These are phyloP conservation scores for Craseonycteris thonglongyai DNA, from an alignment of 2,113 vertebrate species.

Conservation along the genomic window DNA sequence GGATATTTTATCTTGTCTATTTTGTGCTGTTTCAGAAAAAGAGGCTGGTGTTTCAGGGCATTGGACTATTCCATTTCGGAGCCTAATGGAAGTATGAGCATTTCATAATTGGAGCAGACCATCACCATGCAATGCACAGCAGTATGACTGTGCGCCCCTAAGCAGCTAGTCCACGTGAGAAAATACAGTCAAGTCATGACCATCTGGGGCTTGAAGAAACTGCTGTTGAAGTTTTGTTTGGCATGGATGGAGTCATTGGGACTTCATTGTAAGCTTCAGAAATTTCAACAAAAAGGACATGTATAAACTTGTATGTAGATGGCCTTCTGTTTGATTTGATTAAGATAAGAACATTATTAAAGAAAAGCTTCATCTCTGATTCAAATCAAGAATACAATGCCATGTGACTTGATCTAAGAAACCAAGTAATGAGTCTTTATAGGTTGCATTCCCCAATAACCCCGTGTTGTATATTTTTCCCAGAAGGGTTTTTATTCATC, in stretches of 20 bases:
- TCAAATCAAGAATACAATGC: background rate
- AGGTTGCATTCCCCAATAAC: background rate
- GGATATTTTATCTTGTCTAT: constrained; percentile 9
- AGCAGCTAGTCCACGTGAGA: constrained; percentile 7
- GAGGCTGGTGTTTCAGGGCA: background rate
- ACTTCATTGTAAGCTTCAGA: constrained; percentile 35
- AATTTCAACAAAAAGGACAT: background rate
- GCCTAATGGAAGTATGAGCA: background rate
- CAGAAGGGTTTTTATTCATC: background rate
- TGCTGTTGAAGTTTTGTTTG: constrained; percentile 43
- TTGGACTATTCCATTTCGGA: background rate
- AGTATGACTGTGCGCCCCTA: background rate
- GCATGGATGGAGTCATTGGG: constrained; percentile 4
- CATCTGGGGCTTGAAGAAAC: background rate
- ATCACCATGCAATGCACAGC: background rate
- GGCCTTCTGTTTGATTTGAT: background rate
- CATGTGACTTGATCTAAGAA: background rate
- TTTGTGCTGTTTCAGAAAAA: constrained; percentile 20
- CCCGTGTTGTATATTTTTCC: background rate
- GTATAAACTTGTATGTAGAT: background rate
- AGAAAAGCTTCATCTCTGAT: background rate
- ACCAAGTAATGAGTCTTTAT: background rate
- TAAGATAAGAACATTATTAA: background rate
- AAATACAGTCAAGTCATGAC: background rate
- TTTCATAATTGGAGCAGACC: background rate